phyloP scores from a whole-genome alignment of 2,888 invertebrate species.

The Drosophila helvetica region DNA sequence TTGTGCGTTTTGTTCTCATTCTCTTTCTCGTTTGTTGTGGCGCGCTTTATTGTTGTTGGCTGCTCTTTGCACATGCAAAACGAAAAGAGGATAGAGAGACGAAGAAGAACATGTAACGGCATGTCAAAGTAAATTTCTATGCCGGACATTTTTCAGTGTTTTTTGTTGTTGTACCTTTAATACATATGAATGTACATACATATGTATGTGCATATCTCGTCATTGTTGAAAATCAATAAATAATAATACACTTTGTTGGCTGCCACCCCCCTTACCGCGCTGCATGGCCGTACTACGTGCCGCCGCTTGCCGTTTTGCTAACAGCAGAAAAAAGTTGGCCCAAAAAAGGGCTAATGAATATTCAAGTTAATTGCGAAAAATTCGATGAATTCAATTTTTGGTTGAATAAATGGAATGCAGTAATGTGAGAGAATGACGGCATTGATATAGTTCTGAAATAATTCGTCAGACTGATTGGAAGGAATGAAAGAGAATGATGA shows the following conservation, averaged over 20 bases:
- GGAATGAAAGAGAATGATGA: background rate
- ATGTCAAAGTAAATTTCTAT: constrained; percentile 55
- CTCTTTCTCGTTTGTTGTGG: constrained; percentile 68
- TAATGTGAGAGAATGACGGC: background rate
- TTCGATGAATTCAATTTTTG: constrained; percentile 16
- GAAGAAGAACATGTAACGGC: constrained; percentile 8
- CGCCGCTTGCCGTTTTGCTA: background rate
- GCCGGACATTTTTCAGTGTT: constrained; percentile 24
- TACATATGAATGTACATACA: background rate
- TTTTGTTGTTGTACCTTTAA: constrained; percentile 5
- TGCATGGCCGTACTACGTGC: background rate
- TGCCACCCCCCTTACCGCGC: constrained; percentile 7
- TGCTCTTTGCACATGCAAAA: constrained; percentile 39
- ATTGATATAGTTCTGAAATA: too few relatives aligned
- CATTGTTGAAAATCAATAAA: constrained; percentile 70
- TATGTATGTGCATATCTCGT: background rate
- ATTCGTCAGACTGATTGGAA: background rate
- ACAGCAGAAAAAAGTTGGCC: constrained; percentile 21
- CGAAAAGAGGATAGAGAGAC: constrained; percentile 34
- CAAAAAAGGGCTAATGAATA: constrained; percentile 33
- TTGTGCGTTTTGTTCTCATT: constrained; percentile 34
- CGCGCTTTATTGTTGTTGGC: constrained; percentile 49
- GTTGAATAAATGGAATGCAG: constrained; percentile 4
- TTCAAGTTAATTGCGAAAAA: constrained; percentile 41
- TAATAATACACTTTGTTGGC: constrained; percentile 74